Percentiles rank a stretch among this genome's conserved stretches.
These are phyloP conservation scores for Fistularia commersonii DNA, from an alignment of 2,797 vertebrate species.

Conservation along the genomic window DNA sequence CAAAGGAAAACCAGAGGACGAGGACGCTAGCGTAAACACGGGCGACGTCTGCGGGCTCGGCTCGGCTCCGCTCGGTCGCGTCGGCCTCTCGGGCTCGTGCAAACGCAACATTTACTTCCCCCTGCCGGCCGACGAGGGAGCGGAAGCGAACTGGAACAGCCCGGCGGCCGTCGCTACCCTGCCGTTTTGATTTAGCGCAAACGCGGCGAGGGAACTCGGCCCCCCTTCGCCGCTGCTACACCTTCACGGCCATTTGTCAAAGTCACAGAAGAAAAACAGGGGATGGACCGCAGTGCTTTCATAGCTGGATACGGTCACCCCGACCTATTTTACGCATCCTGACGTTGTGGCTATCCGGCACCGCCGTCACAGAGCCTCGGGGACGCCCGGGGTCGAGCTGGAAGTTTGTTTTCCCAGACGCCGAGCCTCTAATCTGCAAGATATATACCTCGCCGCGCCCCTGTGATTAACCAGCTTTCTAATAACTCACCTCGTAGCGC, in stretches of 20 bases:
- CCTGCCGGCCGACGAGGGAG: too few species aligned
- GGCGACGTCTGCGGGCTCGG: too few species aligned
- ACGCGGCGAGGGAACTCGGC: too few species aligned
- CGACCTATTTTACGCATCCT: conserved; percentile 20
- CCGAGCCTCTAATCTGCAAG: conserved; percentile 46
- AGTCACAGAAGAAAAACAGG: conserved; percentile 5
- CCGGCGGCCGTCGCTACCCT: too few species aligned
- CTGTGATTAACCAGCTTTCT: conserved; percentile 73
- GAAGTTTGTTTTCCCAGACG: conserved; percentile 69
- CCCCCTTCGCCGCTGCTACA: too few species aligned
- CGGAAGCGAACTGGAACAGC: too few species aligned
- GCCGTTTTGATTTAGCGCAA: too few species aligned
- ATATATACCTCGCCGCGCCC: conserved; percentile 68
- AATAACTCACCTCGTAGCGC: conserved; percentile 74
- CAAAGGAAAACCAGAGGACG: too few species aligned
- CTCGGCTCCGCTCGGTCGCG: too few species aligned
- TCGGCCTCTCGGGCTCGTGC: too few species aligned
- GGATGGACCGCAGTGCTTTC: conserved; percentile 1
- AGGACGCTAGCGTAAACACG: too few species aligned
- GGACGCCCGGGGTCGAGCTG: conserved; percentile 56
- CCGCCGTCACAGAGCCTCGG: conserved; percentile 45
- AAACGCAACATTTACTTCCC: too few species aligned
- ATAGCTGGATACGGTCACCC: conserved; percentile 5
- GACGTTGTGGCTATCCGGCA: conserved; percentile 17
- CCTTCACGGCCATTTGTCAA: conserved; percentile 8